Evolutionary conservation across 2,888 invertebrate species (phyloP), one percentile per base, ranked within the genome.

Genomic region (Lamproptera curius): DNA sequence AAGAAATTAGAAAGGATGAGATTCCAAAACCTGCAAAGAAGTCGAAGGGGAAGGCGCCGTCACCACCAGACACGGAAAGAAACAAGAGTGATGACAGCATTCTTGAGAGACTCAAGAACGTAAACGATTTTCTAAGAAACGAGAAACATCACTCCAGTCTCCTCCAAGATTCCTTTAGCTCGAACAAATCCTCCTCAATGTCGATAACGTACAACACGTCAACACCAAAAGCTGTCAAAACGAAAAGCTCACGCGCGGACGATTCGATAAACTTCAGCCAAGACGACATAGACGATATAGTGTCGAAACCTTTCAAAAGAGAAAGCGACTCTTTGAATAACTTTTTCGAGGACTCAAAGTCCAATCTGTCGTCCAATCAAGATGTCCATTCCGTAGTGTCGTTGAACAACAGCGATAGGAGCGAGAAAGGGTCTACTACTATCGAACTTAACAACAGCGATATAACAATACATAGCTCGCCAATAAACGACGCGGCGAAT

Each of bases 381-480:
- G 88, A 88, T 56, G 65, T 75, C 16, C 71, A 81, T 58, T 88
- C 88, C 3, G 75, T 86, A 3, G 65, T 80, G 5, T 88, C 88
- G 16, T 70, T 88, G 20, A 82, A 85, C 56, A 76, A 82, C 54
- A 83, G 89, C 58, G 86, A 89, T 53, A 81, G 81, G 65, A 88
- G 85, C 62, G 88, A 88, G 28, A 87, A 82, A 62, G 84, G 84
- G 33, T 87, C 88, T 1, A 93, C 92, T 16, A 93, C 92, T 1
- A 93, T 94, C 45, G 93, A 94, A 67, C 73, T 94, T 15, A 93
- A 93, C 64, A 90, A 93, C 2, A 91, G 92, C 52, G 93, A 94
- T 59, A 92, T 94, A 44, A 93, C 93, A 2, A 91, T 93, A 33
- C 93, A 94, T 63, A 92, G 92, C 65, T 91, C 91, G 9, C 91